Conservation (phyloP, 2,113 vertebrate species). For the Urocolius indicus region DNA sequence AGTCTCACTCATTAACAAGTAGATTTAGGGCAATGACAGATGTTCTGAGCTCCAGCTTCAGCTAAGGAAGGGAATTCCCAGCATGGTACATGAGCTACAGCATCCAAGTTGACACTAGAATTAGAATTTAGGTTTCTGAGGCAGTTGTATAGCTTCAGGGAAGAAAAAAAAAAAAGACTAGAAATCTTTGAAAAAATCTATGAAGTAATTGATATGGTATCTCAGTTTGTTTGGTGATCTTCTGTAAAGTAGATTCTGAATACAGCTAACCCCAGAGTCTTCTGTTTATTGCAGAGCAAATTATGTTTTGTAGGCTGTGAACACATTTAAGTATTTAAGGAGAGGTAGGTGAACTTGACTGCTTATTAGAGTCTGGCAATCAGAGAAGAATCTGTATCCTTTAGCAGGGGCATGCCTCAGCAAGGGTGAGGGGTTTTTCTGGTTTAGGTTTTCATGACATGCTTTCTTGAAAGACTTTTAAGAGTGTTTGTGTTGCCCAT, state of each 20-base stretch:
- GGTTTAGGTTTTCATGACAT: neutral
- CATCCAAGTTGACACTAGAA: neutral
- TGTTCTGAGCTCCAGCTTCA: neutral
- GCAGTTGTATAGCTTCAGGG: neutral
- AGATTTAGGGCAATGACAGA: rapidly evolving
- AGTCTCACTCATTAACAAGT: neutral
- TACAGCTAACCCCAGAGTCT: neutral
- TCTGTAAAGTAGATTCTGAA: neutral
- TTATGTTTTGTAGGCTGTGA: neutral
- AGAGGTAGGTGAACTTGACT: neutral
- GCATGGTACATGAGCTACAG: rapidly evolving
- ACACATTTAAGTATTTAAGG: neutral
- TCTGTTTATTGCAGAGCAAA: neutral
- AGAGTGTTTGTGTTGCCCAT: neutral
- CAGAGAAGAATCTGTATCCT: neutral
- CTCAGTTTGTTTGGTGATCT: neutral
- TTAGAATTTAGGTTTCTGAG: neutral
- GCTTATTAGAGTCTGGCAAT: neutral
- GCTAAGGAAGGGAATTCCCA: neutral
- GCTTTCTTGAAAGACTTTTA: neutral
- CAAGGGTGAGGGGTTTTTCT: neutral
- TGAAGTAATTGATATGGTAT: neutral
- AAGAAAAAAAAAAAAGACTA: neutral
- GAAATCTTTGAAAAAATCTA: neutral
- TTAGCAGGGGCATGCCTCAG: neutral